Evolutionary conservation across 2,113 vertebrate species (phyloP), one percentile per base, ranked within the genome.

Genomic region (Ciconia maguari): DNA sequence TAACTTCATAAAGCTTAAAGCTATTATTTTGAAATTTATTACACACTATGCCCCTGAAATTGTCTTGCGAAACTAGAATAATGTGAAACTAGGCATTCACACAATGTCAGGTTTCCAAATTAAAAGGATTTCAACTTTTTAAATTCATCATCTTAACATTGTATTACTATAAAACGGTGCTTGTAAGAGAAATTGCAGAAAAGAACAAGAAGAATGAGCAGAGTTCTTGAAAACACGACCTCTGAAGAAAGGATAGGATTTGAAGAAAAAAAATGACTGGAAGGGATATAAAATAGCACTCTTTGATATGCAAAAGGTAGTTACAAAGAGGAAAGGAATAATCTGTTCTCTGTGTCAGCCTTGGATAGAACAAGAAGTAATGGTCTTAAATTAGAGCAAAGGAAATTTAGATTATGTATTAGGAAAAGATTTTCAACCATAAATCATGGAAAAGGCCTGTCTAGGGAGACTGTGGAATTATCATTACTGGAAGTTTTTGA

Each of bases 361-460:
- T 95, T 93, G 94, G 74, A 69, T 82, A 89, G 87, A 96, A 97
- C 95, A 96, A 96, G 81, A 96, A 96, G 57, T 93, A 96, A 96
- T 87, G 70, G 81, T 91, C 91, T 93, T 95, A 96, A 96, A 97
- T 96, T 96, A 96, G 84, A 95, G 69, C 46, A 91, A 91, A 87
- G 52, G 93, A 96, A 96, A 95, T 97, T 95, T 94, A 89, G 94
- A 84, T 96, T 97, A 96, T 87, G 74, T 96, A 94, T 96, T 91
- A 95, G 81, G 57, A 93, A 96, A 97, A 94, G 93, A 91, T 96
- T 96, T 97, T 93, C 57, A 87, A 79, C 70, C 21, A 94, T 97
- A 96, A 96, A 96, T 97, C 94, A 95, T 44, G 34, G 74, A 64
- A 91, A 87, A 94, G 24, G 52, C 72, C 81, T 60, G 52, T 87